Evolutionary conservation across 2,113 vertebrate species (phyloP).

Genomic region (Ibidorhyncha struthersii): DNA sequence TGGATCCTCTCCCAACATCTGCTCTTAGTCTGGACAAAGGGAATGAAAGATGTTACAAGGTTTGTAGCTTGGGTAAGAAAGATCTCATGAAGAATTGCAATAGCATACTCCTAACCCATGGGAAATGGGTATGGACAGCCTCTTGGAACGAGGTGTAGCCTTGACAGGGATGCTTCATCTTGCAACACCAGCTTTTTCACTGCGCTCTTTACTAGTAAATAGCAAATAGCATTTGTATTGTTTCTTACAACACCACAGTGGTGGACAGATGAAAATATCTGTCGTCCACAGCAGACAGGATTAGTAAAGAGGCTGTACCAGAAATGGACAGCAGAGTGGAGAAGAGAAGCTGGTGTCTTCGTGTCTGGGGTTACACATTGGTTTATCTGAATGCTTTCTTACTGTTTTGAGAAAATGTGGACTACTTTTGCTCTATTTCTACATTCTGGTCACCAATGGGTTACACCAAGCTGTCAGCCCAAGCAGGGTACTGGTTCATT

Average conservation of each 20-base stretch:
- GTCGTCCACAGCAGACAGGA: background rate
- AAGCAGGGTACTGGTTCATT: background rate
- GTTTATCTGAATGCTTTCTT: background rate
- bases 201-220: background rate
- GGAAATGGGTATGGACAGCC: conserved; percentile 19
- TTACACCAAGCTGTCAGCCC: background rate
- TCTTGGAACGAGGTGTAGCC: background rate
- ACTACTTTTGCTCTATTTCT: background rate
- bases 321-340: background rate
- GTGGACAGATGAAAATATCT: background rate
- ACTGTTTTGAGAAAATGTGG: background rate
- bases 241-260: background rate
- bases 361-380: background rate
- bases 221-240: background rate
- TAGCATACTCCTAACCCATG: background rate
- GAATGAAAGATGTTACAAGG: background rate
- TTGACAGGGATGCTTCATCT: background rate
- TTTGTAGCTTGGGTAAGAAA: conserved; percentile 18
- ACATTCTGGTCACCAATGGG: background rate
- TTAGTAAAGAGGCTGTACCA: background rate
- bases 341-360: background rate
- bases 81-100: conserved; percentile 11
- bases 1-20: conserved; percentile 65
- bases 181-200: background rate
- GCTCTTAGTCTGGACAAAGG: conserved; percentile 26